Percentiles rank a stretch among this genome's conserved stretches.
Evolutionary conservation across 2,113 vertebrate species (phyloP).

Genomic region (Eulacestoma nigropectus): DNA sequence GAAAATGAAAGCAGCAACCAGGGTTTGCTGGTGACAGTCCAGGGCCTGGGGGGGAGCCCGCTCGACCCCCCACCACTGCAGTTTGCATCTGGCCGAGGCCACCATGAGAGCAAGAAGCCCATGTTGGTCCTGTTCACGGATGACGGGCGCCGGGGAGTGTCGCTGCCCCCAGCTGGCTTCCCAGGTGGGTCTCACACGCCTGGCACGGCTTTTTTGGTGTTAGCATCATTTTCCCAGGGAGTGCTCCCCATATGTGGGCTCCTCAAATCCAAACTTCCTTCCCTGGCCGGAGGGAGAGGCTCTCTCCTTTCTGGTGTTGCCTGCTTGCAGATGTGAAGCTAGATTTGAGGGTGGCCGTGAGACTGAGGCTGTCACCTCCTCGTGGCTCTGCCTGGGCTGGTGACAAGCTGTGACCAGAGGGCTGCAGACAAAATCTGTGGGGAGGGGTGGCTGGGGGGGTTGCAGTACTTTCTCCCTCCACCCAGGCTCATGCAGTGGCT

Average conservation of each 20-base stretch:
- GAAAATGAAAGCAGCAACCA: constrained; percentile 78
- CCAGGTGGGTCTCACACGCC: constrained; percentile 43
- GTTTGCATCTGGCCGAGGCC: constrained; percentile 76
- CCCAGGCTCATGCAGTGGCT: fast-evolving
- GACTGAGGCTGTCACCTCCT: neutral
- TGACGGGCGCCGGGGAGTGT: constrained; percentile 72
- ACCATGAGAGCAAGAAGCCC: constrained; percentile 88
- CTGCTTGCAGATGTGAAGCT: neutral
- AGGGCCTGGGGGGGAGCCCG: constrained; percentile 33
- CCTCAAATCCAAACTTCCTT: neutral
- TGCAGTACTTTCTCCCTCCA: neutral
- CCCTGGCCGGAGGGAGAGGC: neutral
- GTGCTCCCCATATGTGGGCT: fast-evolving
- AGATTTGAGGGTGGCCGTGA: neutral
- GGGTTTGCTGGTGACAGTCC: constrained; percentile 80
- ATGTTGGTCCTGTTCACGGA: constrained; percentile 91
- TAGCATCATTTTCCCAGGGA: fast-evolving
- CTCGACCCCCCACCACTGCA: constrained; percentile 69
- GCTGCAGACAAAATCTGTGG: neutral
- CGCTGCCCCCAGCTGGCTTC: neutral
- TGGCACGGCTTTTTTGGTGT: fast-evolving
- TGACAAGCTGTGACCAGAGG: neutral
- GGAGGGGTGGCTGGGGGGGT: fast-evolving
- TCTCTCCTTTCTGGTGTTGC: neutral
- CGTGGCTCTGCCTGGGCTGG: neutral